Evolutionary conservation across 2,888 invertebrate species (phyloP), one percentile per base, ranked within the genome.

Genomic region (Phaonia tiefii): DNA sequence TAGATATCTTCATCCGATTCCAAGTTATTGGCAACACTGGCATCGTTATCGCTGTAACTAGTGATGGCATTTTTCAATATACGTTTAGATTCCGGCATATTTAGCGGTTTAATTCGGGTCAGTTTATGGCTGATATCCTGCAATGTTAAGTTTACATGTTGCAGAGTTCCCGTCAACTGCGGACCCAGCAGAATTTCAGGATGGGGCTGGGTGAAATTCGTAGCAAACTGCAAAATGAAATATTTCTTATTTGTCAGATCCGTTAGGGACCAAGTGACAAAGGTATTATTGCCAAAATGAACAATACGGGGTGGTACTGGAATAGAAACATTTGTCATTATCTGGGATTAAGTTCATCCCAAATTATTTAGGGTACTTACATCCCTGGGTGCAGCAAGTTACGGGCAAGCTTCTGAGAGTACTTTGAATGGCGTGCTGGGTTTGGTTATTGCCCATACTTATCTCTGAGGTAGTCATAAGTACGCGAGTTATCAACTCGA

Each of bases 381-480:
- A 84, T 71, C 91, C 91, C 85, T 91, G 91, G 0, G 90, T 90
- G 76, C 90, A 90, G 79, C 91, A 91, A 44, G 86, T 86, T 0
- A 90, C 87, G 10, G 90, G 87, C 5, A 87, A 87, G 65, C 91
- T 90, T 1, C 91, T 85, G 17, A 88, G 76, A 0, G 91, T 90
- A 31, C 89, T 89, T 15, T 86, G 84, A 76, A 89, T 88, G 69
- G 87, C 87, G 65, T 89, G 89, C 69, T 89, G 88, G 0, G 87
- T 85, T 0, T 86, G 84, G 20, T 85, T 85, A 25, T 83, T 86
- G 20, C 85, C 86, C 7, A 84, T 85, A 5, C 85, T 84, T 20
- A 87, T 85, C 70, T 86, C 87, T 0, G 89, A 88, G 54, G 88
- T 90, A 46, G 88, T 86, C 66, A 89, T 85, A 0, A 91, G 83